These are phyloP conservation scores for Otolemur crassicaudatus DNA, from an alignment of 2,797 vertebrate genomes.

Conservation along the genomic window DNA sequence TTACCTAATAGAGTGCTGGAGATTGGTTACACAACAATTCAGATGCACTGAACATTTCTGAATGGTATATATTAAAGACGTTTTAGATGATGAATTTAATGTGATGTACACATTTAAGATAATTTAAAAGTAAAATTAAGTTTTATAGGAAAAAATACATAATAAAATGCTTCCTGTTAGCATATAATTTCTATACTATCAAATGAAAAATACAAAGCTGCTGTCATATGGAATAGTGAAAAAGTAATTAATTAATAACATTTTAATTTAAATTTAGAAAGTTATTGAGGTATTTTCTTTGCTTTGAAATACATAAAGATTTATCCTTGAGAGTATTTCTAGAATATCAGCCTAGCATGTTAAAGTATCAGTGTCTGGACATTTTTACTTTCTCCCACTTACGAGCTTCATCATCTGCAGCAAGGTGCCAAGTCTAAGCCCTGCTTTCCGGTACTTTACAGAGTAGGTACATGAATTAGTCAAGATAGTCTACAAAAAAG, in stretches of 20 bases:
- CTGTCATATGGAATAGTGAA: neutral
- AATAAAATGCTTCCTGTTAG: neutral
- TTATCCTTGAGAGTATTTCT: neutral
- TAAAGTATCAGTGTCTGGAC: neutral
- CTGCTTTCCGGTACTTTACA: neutral
- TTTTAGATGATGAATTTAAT: neutral
- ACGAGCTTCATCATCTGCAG: neutral
- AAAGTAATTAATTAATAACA: neutral
- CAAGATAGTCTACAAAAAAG: neutral
- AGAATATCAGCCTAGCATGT: neutral
- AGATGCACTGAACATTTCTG: neutral
- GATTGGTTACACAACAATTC: neutral
- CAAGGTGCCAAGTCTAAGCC: neutral
- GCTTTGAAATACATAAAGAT: neutral
- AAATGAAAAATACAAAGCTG: neutral
- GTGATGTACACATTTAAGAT: neutral
- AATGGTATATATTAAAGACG: neutral
- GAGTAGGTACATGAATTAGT: neutral
- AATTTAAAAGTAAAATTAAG: neutral
- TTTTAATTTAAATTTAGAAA: neutral
- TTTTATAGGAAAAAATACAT: neutral
- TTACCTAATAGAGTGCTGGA: neutral
- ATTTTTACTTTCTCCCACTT: neutral
- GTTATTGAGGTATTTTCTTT: neutral
- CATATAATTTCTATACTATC: neutral